phyloP scores from a whole-genome alignment of 2,113 vertebrate species.

The Ceuthmochares aereus region DNA sequence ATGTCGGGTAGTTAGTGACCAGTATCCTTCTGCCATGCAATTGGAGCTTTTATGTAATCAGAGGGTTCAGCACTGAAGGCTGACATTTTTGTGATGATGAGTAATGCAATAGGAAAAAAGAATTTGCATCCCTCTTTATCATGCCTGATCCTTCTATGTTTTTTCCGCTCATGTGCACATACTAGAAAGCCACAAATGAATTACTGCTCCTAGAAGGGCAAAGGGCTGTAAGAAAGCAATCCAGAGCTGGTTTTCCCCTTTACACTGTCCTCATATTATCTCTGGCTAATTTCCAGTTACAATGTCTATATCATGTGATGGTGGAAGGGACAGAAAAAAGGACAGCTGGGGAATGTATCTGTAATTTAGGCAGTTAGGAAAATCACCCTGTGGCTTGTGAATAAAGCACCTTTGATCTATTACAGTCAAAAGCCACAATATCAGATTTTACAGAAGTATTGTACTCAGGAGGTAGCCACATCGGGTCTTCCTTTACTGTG shows the following conservation, averaged over 20 bases:
- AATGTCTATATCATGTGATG: background rate
- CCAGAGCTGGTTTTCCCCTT: background rate
- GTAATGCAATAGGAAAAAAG: background rate
- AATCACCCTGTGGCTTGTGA: background rate
- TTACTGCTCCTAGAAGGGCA: background rate
- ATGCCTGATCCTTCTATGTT: background rate
- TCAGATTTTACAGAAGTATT: background rate
- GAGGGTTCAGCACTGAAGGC: background rate
- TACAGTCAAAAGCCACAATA: background rate
- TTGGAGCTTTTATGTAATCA: background rate
- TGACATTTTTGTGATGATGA: background rate
- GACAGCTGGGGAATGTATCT: background rate
- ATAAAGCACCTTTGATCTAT: background rate
- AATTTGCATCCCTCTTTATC: background rate
- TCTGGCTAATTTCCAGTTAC: background rate
- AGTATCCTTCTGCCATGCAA: background rate
- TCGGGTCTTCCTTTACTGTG: conserved; percentile 43
- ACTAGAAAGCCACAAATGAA: background rate
- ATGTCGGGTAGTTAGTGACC: background rate
- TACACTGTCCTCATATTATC: background rate
- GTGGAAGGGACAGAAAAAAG: background rate
- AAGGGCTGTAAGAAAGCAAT: background rate
- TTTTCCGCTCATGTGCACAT: background rate
- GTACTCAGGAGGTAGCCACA: background rate
- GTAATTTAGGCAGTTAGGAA: background rate